These are phyloP conservation scores for Amiota mariae DNA, from an alignment of 2,888 invertebrate genomes.

Conservation along the genomic window DNA sequence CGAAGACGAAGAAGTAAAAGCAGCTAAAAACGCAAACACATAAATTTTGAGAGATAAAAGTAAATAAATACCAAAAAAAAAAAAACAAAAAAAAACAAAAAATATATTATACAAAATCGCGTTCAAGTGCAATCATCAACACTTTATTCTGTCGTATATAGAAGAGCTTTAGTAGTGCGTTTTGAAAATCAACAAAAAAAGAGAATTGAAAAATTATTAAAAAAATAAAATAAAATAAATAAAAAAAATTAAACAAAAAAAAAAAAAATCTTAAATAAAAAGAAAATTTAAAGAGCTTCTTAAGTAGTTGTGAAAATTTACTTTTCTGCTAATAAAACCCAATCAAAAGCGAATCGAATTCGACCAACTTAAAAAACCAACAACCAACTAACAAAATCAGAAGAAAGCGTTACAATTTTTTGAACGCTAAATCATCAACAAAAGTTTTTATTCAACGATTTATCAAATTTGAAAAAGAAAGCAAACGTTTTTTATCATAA, in stretches of 20 bases:
- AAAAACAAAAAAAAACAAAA: too few species aligned
- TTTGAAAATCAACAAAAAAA: conserved; percentile 16
- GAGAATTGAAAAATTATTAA: conserved; percentile 5
- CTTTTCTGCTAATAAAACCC: conserved; percentile 32
- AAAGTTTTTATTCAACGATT: too few species aligned
- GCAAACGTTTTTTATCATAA: too few species aligned
- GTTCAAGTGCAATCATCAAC: conserved; percentile 67
- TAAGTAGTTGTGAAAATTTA: conserved; percentile 64
- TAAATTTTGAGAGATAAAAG: conserved; percentile 12
- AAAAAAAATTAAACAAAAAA: conserved; percentile 45
- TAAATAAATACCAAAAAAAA: conserved; percentile 30
- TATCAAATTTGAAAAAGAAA: too few species aligned
- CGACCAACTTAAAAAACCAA: conserved; percentile 36
- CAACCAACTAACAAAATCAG: not conserved
- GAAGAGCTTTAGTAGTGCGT: conserved; percentile 70
- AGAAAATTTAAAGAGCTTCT: conserved; percentile 67
- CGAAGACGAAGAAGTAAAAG: conserved; percentile 29
- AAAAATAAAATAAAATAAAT: conserved; percentile 38
- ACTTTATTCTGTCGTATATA: conserved; percentile 49
- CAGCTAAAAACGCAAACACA: conserved; percentile 19
- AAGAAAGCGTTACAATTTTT: not conserved
- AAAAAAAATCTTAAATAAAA: conserved; percentile 34
- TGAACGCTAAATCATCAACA: too few species aligned
- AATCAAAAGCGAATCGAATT: conserved; percentile 2
- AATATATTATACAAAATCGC: conserved; percentile 63